Conservation (phyloP, 1,140 invertebrate genomes). For the Bombyx mandarina region DNA sequence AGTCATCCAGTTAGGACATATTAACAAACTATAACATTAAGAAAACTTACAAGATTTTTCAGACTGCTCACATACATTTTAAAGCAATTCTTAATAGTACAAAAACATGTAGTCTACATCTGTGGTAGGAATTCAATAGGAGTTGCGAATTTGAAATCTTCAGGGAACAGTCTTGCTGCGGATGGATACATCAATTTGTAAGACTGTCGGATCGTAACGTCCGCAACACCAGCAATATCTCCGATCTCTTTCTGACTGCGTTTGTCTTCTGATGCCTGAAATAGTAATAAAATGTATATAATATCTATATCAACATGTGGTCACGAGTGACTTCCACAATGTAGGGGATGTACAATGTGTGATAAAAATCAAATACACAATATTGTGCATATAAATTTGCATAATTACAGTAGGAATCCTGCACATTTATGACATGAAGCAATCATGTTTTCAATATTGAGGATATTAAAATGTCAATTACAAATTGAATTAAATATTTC, state of each 20-base stretch:
- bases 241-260: constrained; percentile 98
- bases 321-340: no score
- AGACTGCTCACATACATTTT: not conserved
- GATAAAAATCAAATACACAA: no score
- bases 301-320: not conserved
- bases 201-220: constrained; percentile 97
- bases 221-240: constrained; percentile 98
- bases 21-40: no score
- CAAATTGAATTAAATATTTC: no score
- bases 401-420: no score
- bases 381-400: no score
- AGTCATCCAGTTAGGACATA: no score
- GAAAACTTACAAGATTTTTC: no score
- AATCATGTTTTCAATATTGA: no score
- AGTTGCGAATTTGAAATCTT: constrained; percentile 96
- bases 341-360: no score
- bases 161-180: constrained; percentile 92
- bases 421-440: no score
- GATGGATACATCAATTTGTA: constrained; percentile 98
- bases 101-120: constrained; percentile 73
- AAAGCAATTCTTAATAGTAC: not conserved
- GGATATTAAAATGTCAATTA: no score
- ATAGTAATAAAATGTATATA: constrained; percentile 7
- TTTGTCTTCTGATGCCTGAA: constrained; percentile 93
- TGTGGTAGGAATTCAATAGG: constrained; percentile 95